A percentile compares a stretch with the other conserved stretches of the same genome.
Conservation (phyloP, 2,797 vertebrate species). For the Neosilurus mollespiculum region DNA sequence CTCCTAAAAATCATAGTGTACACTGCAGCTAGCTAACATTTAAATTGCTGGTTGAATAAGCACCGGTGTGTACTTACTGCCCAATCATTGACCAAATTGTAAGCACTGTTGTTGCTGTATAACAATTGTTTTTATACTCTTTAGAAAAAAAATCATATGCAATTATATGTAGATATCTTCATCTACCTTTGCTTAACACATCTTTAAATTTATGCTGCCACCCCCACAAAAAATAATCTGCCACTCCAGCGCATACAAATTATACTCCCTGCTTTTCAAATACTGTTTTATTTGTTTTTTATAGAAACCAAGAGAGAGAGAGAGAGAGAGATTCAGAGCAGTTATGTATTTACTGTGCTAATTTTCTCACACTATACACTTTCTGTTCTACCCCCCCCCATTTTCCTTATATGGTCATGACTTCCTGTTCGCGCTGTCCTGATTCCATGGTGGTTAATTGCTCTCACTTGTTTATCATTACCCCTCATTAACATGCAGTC, state of each 20-base stretch:
- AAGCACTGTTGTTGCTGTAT: too few species aligned
- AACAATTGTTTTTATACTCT: too few species aligned
- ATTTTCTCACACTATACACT: neutral
- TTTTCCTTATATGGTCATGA: neutral
- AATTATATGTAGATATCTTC: too few species aligned
- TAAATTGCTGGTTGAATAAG: too few species aligned
- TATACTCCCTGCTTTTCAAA: neutral
- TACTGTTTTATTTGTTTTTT: neutral
- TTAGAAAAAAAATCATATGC: too few species aligned
- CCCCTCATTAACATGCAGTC: neutral
- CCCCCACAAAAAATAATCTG: neutral
- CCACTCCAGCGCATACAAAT: neutral
- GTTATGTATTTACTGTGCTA: neutral
- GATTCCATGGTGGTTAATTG: neutral
- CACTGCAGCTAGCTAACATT: too few species aligned
- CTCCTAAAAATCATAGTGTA: too few species aligned
- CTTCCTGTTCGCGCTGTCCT: neutral
- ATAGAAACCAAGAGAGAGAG: neutral
- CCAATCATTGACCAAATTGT: too few species aligned
- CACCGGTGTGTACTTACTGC: too few species aligned
- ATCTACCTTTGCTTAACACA: neutral
- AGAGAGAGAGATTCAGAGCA: neutral
- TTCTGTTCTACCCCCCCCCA: neutral
- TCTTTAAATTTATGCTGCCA: neutral
- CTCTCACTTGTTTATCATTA: conserved; percentile 18